phyloP scores from a whole-genome alignment of 2,113 vertebrate genomes.

The pig (Sus scrofa) region T2T-Sscrofa CM000823.6:60322001-60322500 shows the following conservation, averaged over 20 bases:
- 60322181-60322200: background rate
- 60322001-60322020: conserved; percentile 40
- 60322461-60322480: background rate
- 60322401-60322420: background rate
- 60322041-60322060: conserved; percentile 41
- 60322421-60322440: background rate
- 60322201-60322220: background rate
- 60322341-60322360: background rate
- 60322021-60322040: conserved; percentile 13
- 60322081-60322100: background rate
- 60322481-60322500: background rate
- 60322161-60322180: background rate
- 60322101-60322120: conserved; percentile 20
- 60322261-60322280: background rate
- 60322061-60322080: conserved; percentile 34
- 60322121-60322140: background rate
- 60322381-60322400: background rate
- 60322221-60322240: background rate
- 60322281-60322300: background rate
- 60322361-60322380: background rate
- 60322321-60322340: background rate
- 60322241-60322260: background rate
- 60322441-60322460: background rate
- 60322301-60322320: background rate
- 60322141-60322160: background rate